These are phyloP conservation scores for Orientallactaga bullata DNA, from an alignment of 2,113 vertebrate species.

Conservation along the genomic window DNA sequence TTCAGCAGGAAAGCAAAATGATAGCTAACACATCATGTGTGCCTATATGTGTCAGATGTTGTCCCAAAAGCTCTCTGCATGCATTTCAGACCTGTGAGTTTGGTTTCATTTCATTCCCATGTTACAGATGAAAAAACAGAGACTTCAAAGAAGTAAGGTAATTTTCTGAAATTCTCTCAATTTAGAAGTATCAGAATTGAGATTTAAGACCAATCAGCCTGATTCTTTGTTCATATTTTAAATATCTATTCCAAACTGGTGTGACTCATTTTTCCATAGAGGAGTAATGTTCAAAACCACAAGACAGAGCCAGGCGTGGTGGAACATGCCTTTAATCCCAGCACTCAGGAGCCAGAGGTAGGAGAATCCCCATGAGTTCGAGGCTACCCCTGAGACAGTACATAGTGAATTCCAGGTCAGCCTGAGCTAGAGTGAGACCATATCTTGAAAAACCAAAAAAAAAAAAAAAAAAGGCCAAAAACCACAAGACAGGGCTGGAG, in stretches of 20 bases:
- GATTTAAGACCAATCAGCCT: constrained; percentile 11
- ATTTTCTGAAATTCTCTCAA: constrained; percentile 21
- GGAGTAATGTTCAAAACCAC: neutral
- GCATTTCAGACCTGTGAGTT: neutral
- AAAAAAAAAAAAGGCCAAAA: neutral
- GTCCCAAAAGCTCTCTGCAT: neutral
- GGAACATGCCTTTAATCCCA: no score
- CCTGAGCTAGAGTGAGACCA: no score
- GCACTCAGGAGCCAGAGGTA: no score
- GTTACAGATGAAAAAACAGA: constrained; percentile 54
- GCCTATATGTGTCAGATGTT: neutral
- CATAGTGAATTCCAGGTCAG: no score
- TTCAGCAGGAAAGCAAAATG: neutral
- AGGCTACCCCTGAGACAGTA: no score
- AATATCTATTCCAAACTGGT: constrained; percentile 12
- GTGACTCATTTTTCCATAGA: constrained; percentile 38
- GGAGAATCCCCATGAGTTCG: no score
- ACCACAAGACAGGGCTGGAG: neutral
- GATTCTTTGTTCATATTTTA: neutral
- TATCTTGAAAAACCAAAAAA: neutral
- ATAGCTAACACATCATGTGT: neutral
- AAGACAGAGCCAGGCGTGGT: no score
- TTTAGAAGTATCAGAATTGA: neutral
- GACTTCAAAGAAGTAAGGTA: neutral
- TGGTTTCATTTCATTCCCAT: constrained; percentile 4